phyloP scores from a whole-genome alignment of 1,140 invertebrate species.

The Calliopsis andreniformis region DNA sequence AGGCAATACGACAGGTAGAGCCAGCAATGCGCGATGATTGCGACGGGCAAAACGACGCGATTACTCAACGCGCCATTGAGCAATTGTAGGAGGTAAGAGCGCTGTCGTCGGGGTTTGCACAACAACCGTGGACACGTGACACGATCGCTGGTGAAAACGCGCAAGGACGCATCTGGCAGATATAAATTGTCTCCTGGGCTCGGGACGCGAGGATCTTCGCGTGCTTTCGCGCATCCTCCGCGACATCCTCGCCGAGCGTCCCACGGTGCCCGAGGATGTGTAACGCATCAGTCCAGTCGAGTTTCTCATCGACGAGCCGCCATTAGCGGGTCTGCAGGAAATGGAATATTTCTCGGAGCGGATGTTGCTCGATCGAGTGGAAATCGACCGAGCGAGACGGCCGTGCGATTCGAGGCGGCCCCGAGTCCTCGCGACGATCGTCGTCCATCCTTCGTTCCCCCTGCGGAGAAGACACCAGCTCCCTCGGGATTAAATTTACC shows the following conservation, averaged over 20 bases:
- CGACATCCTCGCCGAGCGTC: neutral
- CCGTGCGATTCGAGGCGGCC: neutral
- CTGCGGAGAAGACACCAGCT: too few relatives aligned
- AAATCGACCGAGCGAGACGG: slow-evolving; percentile 10
- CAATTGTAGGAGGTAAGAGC: slow-evolving; percentile 54
- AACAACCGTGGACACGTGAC: slow-evolving; percentile 33
- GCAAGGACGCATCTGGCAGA: slow-evolving; percentile 49
- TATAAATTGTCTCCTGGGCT: slow-evolving; percentile 32
- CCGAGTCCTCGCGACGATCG: neutral
- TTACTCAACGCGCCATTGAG: slow-evolving; percentile 61
- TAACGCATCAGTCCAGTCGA: too few relatives aligned
- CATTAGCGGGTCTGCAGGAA: slow-evolving; percentile 17
- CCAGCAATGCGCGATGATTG: slow-evolving; percentile 46
- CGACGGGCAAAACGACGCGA: slow-evolving; percentile 55
- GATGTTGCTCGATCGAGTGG: slow-evolving; percentile 9
- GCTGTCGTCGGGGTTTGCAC: slow-evolving; percentile 47
- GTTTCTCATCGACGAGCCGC: slow-evolving; percentile 1
- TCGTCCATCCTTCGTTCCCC: neutral
- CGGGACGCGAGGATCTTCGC: neutral
- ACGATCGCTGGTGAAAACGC: slow-evolving; percentile 36
- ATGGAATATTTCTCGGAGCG: neutral
- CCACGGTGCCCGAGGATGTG: neutral
- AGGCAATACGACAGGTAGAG: slow-evolving; percentile 41
- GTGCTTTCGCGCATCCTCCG: neutral
- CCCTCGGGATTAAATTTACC: neutral